Base-by-base conservation (phyloP, 2,888 invertebrate genomes). In the Acleris laterana region DNA sequence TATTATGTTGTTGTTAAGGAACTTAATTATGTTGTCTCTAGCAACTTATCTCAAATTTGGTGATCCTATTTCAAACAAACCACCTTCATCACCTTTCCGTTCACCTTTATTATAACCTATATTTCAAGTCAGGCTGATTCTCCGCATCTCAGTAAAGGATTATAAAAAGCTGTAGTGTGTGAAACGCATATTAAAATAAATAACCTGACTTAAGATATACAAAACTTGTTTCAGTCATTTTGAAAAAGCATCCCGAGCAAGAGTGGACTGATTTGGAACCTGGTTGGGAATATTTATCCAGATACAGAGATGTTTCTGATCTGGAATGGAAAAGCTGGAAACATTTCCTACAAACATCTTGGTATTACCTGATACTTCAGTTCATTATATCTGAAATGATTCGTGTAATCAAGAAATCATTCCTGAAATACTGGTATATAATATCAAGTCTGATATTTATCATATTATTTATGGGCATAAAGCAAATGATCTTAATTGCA, bases 301-400 rank as follows among this genome's bases (percentile, higher is more conserved):
- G 94, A 74, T 93, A 92, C 69, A 94, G 94, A 86, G 96, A 96
- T 87, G 84, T 89, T 25, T 94, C 96, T 20, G 96, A 96, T 85
- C 89, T 93, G 77, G 96, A 96, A 89, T 96, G 96, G 96, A 93
- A 86, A 76, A 90, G 93, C 64, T 95, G 95, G 93, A 93, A 94
- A 75, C 93, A 88, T 70, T 92, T 94, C 63, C 80, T 95, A 60
- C 80, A 85, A 52, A 85, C 82, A 69, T 82, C 94, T 60, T 89
- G 93, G 78, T 93, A 93, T 61, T 95, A 94, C 91, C 77, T 95
- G 69, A 73, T 94, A 66, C 64, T 94, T 28, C 94, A 96, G 75
- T 86, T 94, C 71, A 25, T 92, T 55, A 75, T 94, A 63, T 93
- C 94, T 42, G 94, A 95, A 81, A 70, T 89, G 28, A 75, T 94